These are phyloP conservation scores for Prorops nasuta DNA, from an alignment of 1,140 invertebrate genomes.

Conservation along the genomic window DNA sequence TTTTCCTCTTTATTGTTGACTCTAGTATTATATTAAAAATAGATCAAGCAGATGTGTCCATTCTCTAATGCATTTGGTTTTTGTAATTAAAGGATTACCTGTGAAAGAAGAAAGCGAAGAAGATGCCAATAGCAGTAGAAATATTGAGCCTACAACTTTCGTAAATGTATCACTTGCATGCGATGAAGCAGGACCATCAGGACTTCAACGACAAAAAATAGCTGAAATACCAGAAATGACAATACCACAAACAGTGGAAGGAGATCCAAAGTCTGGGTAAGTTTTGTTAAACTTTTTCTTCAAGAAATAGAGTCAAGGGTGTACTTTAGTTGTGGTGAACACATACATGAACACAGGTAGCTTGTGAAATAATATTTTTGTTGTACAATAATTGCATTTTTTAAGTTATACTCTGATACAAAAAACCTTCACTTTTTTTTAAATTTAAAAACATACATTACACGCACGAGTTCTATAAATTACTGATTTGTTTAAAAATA, in stretches of 20 bases:
- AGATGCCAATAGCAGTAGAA: constrained; percentile 40
- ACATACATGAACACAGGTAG: constrained; percentile 34
- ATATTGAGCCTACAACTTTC: constrained; percentile 52
- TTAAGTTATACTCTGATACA: too few species aligned
- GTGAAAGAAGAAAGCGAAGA: constrained; percentile 54
- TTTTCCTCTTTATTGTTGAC: constrained; percentile 3
- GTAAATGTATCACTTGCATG: constrained; percentile 55
- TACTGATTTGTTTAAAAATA: too few species aligned
- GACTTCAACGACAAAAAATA: constrained; percentile 55
- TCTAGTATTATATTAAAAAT: too few species aligned
- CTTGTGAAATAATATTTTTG: neutral
- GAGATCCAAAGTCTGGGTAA: constrained; percentile 60
- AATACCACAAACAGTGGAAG: constrained; percentile 41
- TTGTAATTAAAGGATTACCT: constrained; percentile 46
- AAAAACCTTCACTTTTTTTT: too few species aligned
- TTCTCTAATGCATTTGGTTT: too few species aligned
- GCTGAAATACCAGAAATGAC: constrained; percentile 45
- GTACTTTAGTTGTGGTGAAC: constrained; percentile 45
- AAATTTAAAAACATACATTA: too few species aligned
- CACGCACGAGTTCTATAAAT: too few species aligned
- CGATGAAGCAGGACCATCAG: constrained; percentile 60
- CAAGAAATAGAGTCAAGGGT: constrained; percentile 44
- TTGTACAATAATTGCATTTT: neutral
- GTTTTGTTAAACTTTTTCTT: constrained; percentile 44
- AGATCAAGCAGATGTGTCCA: too few species aligned